Conservation (phyloP, 1,140 invertebrate genomes). For the Cotesia glomerata region DNA sequence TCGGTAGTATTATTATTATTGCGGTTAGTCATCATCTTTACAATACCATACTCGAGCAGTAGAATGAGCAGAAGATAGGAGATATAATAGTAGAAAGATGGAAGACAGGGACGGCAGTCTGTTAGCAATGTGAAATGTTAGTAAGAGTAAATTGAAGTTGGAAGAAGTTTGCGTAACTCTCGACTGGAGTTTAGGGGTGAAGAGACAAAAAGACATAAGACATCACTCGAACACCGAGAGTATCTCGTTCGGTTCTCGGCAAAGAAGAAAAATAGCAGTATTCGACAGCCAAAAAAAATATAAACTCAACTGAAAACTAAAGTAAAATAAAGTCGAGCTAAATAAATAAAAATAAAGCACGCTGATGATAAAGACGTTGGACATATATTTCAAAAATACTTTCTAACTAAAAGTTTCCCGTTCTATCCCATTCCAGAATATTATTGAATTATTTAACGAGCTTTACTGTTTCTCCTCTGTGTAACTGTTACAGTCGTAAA, state of each 20-base stretch:
- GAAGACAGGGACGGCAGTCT: conserved; percentile 31
- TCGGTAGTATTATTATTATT: no score
- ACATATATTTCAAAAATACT: conserved; percentile 5
- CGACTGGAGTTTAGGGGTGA: conserved; percentile 45
- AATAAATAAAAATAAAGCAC: conserved; percentile 21
- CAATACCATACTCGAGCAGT: no score
- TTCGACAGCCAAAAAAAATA: neutral
- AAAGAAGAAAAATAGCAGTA: conserved; percentile 1
- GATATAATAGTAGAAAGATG: neutral
- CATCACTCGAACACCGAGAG: conserved; percentile 4
- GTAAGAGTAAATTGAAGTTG: conserved; percentile 50
- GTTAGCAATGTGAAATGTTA: conserved; percentile 54
- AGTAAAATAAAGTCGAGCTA: neutral
- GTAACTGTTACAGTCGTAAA: neutral
- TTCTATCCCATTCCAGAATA: neutral
- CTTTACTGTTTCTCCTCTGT: neutral
- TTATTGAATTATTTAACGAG: conserved; percentile 23
- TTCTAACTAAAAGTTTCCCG: neutral
- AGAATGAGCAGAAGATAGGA: conserved; percentile 11
- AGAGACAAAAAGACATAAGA: conserved; percentile 15
- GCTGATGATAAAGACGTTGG: conserved; percentile 2
- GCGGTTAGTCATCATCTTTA: no score
- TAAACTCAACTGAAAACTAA: neutral
- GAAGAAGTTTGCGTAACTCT: conserved; percentile 54
- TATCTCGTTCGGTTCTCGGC: neutral